Conservation (phyloP, 2,888 invertebrate species). For the Galerucella nymphaeae region DNA sequence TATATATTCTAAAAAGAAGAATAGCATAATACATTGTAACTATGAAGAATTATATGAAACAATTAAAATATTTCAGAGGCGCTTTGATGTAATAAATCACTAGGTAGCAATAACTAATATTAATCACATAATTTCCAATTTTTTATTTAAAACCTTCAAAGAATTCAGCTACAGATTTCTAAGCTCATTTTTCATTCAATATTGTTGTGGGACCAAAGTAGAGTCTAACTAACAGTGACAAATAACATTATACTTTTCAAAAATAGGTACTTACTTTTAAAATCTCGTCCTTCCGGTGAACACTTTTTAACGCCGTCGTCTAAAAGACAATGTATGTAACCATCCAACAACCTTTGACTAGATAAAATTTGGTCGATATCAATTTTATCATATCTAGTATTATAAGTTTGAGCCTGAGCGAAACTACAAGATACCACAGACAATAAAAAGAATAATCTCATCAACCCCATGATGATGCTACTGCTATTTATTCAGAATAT, state of each 20-base stretch:
- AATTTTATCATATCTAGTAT: constrained; percentile 59
- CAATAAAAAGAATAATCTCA: constrained; percentile 17
- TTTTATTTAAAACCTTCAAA: too few relatives aligned
- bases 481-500: neutral
- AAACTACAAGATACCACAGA: constrained; percentile 23
- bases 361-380: constrained; percentile 74
- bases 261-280: constrained; percentile 62
- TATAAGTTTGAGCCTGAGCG: constrained; percentile 46
- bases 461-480: neutral
- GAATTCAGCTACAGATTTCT: too few relatives aligned
- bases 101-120: too few relatives aligned
- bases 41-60: too few relatives aligned
- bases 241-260: neutral
- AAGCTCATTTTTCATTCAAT: too few relatives aligned
- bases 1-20: constrained; percentile 68
- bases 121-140: too few relatives aligned
- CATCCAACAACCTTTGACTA: constrained; percentile 73
- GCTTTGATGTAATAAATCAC: too few relatives aligned
- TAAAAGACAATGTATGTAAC: constrained; percentile 75
- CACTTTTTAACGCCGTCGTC: constrained; percentile 69
- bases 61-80: too few relatives aligned
- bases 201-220: too few relatives aligned
- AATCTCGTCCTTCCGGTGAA: constrained; percentile 74
- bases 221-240: too few relatives aligned
- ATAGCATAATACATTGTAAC: constrained; percentile 16